Base-by-base conservation (phyloP, 2,888 invertebrate species). In the Pinctada fucata region DNA sequence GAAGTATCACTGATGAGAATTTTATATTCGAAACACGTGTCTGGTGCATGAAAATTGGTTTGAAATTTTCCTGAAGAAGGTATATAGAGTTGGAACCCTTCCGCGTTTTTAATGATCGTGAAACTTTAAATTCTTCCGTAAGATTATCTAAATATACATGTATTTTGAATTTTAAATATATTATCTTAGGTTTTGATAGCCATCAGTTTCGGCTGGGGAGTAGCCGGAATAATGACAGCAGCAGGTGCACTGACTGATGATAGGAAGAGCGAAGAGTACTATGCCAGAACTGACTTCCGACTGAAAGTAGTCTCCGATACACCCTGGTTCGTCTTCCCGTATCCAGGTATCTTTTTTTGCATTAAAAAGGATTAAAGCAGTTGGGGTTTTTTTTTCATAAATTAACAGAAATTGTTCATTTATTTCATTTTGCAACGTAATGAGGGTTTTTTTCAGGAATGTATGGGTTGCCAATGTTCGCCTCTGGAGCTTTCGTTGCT, bases 261-360 rank as follows among this genome's bases (percentile, higher is more conserved):
- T 68, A 82, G 84, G 4, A 72, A 93, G 93, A 85, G 77, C 31
- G 72, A 71, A 3, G 78, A 84, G 47, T 89, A 84, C 79, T 82
- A 81, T 51, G 88, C 88, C n/a, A 80, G 90, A 16, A 90, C 90
- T 3, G 90, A 90, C 79, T 80, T 80, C 8, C 79, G 83, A 50
- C 64, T 70, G 0, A 69, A 83, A 50, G 83, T 84, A 10, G 72
- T 90, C 2, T 31, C 65, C 6, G 72, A 82, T 47, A 86, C 86
- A 2, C 81, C 82, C 6, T 90, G 90, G 90, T 81, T 90, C 72
- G 77, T 80, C 13, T 80, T 86, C 47, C 88, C 89, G 94, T 95
- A 96, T 64, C 96, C 97, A 73, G 86, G 87, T 83, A 71, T 31
- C 1, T 31, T 31, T 31, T 31, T 31, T 31, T 31, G n/a, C n/a